Percentiles rank a stretch among this genome's conserved stretches.
Conservation (phyloP, 2,113 vertebrate species). For the Xiphorhynchus elegans region DNA sequence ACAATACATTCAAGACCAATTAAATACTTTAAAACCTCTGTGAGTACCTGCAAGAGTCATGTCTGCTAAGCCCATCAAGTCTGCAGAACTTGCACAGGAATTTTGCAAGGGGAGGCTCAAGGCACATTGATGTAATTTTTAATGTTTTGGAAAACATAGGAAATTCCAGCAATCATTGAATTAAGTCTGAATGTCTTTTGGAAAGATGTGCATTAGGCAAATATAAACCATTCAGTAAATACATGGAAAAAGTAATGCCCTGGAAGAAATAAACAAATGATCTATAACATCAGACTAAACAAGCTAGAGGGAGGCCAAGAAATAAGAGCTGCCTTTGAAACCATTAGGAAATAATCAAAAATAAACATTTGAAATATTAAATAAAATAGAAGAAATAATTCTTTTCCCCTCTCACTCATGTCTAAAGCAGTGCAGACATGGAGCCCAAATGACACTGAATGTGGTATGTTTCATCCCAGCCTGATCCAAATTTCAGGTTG, state of each 20-base stretch:
- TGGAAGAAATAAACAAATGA: neutral
- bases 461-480: neutral
- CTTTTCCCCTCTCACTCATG: neutral
- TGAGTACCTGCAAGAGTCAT: neutral
- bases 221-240: conserved; percentile 3
- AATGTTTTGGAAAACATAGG: neutral
- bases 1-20: neutral
- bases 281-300: conserved; percentile 29
- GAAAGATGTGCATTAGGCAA: neutral
- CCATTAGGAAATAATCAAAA: neutral
- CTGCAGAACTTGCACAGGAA: neutral
- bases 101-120: neutral
- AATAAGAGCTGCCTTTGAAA: neutral
- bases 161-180: neutral
- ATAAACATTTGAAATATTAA: neutral
- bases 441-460: neutral
- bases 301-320: neutral
- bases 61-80: neutral
- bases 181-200: neutral
- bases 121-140: neutral
- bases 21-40: neutral
- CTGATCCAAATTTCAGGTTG: neutral
- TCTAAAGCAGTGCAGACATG: neutral
- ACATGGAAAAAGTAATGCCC: neutral
- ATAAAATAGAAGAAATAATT: neutral